phyloP scores from a whole-genome alignment of 2,888 invertebrate species.

The Trypoxylon attenuatum region DNA sequence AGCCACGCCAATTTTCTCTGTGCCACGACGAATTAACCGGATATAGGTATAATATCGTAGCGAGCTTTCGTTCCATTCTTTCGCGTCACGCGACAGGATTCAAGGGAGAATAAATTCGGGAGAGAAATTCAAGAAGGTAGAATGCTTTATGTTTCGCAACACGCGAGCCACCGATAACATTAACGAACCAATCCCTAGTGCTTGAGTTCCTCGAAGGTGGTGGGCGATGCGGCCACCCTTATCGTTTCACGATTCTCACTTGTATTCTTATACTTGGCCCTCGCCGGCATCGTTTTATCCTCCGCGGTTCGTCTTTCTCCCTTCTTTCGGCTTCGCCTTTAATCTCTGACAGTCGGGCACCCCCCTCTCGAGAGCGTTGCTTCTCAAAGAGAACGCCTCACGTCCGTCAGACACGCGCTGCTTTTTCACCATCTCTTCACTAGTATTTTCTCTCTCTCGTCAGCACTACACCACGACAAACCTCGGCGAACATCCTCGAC shows the following conservation, averaged over 20 bases:
- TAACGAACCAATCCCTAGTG: constrained; percentile 59
- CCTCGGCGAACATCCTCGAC: too few species aligned
- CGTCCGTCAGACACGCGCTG: background rate
- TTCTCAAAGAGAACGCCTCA: too few species aligned
- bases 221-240: constrained; percentile 33
- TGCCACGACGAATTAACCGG: constrained; percentile 12
- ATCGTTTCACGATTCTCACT: constrained; percentile 34
- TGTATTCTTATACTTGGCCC: constrained; percentile 5
- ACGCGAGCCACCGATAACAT: constrained; percentile 66
- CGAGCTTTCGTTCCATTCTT: constrained; percentile 20
- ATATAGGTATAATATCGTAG: constrained; percentile 13
- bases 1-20: constrained; percentile 28
- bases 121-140: constrained; percentile 56
- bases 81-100: constrained; percentile 48
- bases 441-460: background rate
- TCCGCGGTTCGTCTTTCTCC: background rate
- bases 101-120: constrained; percentile 39
- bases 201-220: constrained; percentile 19
- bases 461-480: too few species aligned
- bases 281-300: background rate
- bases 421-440: background rate
- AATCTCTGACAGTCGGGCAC: background rate
- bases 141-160: constrained; percentile 61
- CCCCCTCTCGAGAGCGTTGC: background rate
- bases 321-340: background rate